These are phyloP conservation scores for Myotis planiceps DNA, from an alignment of 2,797 vertebrate genomes.

Conservation along the genomic window DNA sequence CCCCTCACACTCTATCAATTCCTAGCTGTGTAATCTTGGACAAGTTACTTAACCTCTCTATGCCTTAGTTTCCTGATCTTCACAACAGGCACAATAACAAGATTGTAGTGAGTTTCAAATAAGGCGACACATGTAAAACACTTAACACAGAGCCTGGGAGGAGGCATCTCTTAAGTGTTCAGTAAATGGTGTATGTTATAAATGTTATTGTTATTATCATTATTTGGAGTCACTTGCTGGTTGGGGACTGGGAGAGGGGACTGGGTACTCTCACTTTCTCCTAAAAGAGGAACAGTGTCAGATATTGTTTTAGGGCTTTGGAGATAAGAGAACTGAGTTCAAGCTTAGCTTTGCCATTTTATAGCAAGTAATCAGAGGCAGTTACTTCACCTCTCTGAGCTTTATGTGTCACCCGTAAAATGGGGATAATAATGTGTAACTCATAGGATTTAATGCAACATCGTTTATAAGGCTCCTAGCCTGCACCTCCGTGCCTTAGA, in stretches of 20 bases:
- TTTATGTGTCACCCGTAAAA: not conserved
- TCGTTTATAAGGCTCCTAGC: not conserved
- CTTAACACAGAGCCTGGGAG: not conserved
- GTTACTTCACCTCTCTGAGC: conserved; percentile 16
- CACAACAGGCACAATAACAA: not conserved
- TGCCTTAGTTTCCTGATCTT: conserved; percentile 36
- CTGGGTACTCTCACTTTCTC: not conserved
- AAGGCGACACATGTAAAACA: not conserved
- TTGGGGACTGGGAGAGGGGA: not conserved
- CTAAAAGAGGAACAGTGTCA: conserved; percentile 25
- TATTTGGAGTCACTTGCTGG: not conserved
- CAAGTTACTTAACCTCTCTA: not conserved
- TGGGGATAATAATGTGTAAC: not conserved
- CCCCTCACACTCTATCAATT: not conserved
- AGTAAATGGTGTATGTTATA: not conserved
- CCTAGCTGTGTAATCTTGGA: not conserved
- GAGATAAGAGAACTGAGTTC: conserved; percentile 8
- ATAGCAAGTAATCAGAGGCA: conserved; percentile 20
- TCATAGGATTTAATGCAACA: not conserved
- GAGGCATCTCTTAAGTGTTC: not conserved
- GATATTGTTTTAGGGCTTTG: not conserved
- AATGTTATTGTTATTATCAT: not conserved
- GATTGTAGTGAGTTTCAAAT: not conserved
- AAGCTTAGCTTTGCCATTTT: conserved; percentile 5
- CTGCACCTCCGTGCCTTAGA: not conserved